These are phyloP conservation scores for Leptinotarsa texana DNA, from an alignment of 1,140 invertebrate genomes.

Conservation along the genomic window DNA sequence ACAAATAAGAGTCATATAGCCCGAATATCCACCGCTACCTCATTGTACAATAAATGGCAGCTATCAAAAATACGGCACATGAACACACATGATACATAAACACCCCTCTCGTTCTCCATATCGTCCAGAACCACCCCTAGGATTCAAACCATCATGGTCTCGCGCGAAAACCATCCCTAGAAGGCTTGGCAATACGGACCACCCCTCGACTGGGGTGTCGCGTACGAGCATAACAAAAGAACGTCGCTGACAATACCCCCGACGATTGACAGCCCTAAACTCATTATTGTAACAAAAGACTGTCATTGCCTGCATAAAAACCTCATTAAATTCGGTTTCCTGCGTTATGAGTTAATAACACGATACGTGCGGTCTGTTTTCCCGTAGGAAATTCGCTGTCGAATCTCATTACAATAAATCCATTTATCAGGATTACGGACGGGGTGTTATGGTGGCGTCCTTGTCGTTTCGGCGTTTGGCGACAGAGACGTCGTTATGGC, in stretches of 20 bases:
- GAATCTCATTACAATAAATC: slow-evolving; percentile 27
- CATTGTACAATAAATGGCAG: slow-evolving; percentile 25
- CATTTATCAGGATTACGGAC: background rate
- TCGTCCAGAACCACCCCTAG: slow-evolving; percentile 15
- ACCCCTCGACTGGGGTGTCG: slow-evolving; percentile 28
- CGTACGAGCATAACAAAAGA: slow-evolving; percentile 42
- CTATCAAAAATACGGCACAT: slow-evolving; percentile 31
- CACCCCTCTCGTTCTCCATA: slow-evolving; percentile 16
- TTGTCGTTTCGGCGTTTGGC: too few relatives aligned
- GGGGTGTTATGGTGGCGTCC: background rate
- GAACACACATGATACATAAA: slow-evolving; percentile 20
- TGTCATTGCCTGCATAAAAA: slow-evolving; percentile 56
- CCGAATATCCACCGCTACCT: slow-evolving; percentile 21
- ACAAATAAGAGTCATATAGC: slow-evolving; percentile 12
- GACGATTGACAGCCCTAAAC: slow-evolving; percentile 54
- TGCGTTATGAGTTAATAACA: slow-evolving; percentile 52
- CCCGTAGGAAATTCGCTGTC: slow-evolving; percentile 43
- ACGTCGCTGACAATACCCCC: slow-evolving; percentile 40
- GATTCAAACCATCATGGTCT: background rate
- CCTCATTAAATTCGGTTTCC: slow-evolving; percentile 52
- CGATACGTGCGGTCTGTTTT: slow-evolving; percentile 37
- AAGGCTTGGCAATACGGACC: background rate
- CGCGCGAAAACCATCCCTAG: slow-evolving; percentile 15
- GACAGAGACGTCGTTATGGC: too few relatives aligned
- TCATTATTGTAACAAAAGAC: slow-evolving; percentile 56